Base-by-base conservation (phyloP, 2,888 invertebrate species). In the Caenorhabditis zanzibari region DNA sequence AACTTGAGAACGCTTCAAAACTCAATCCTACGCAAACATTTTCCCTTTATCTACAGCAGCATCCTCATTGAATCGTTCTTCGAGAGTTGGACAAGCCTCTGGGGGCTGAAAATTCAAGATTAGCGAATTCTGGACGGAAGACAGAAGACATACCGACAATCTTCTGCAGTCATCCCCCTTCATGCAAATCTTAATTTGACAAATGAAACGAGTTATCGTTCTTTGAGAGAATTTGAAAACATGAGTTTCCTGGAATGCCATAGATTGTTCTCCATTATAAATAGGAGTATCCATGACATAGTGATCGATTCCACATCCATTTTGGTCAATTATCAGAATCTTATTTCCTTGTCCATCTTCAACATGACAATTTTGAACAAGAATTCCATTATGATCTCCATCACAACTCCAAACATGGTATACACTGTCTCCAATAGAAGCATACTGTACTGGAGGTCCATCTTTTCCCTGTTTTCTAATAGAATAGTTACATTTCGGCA, bases 281-380 rank as follows among this genome's bases (percentile, higher is more conserved):
- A 90, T 64, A 2, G 92, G 92, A 1, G 92, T 92, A 16, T 87
- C 86, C 85, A 92, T 90, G 7, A 92, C 88, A 80, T 92, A 92
- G 52, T 90, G 90, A 81, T 92, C 92, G 44, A 92, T 89, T 26
- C 91, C 92, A 75, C 92, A 92, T 38, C 91, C 92, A 63, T 92
- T 90, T 56, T 92, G 91, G 75, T 92, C 92, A 81, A 92, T 88
- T n/a, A 92, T 92, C 35, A 92, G 81, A 19, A 92, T 92, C 52
- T 90, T 88, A 68, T 92, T 91, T 12, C 92, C 92, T 66, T 91
- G 90, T 4, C 89, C 89, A 63, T 90, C 92, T 56, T 92, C 92
- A 22, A 92, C 92, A 75, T 92, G 91, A 79, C 92, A 92, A 74
- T 92, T 92, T 72, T 92, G 92, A 14, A 92, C 91, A n/a, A 92